phyloP scores from a whole-genome alignment of 1,140 invertebrate species.

The Temnothorax longispinosus region DNA sequence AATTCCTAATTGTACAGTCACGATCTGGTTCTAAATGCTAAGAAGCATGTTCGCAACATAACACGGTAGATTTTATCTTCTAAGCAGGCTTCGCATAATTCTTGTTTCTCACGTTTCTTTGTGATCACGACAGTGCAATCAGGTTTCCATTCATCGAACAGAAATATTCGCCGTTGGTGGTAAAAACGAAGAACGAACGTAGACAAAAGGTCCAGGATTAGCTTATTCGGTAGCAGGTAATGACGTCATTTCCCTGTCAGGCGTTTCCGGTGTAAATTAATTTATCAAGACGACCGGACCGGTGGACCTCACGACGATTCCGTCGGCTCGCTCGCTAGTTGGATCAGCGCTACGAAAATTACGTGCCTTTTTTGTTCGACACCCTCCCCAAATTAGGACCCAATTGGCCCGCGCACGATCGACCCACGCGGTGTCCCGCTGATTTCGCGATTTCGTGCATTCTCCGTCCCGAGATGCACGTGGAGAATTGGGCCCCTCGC shows the following conservation, averaged over 20 bases:
- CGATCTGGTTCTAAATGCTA: not conserved
- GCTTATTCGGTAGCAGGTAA: constrained; percentile 75
- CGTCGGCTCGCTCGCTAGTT: constrained; percentile 40
- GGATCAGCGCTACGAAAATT: constrained; percentile 70
- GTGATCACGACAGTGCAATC: not conserved
- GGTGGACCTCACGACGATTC: constrained; percentile 21
- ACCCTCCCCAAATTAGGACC: constrained; percentile 72
- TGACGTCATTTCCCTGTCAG: constrained; percentile 81
- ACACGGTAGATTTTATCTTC: not conserved
- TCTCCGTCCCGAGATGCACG: constrained; percentile 37
- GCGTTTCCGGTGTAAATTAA: constrained; percentile 82
- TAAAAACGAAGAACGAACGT: constrained; percentile 32
- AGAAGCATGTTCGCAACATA: not conserved
- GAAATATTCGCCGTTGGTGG: constrained; percentile 13
- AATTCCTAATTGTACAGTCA: not conserved
- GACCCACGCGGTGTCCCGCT: constrained; percentile 68
- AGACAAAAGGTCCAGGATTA: constrained; percentile 26
- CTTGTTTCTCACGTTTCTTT: not conserved
- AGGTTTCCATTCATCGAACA: constrained; percentile 46
- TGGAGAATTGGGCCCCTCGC: constrained; percentile 66
- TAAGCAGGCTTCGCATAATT: not conserved
- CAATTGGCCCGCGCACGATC: constrained; percentile 73
- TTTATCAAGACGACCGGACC: constrained; percentile 77
- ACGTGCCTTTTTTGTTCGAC: constrained; percentile 70
- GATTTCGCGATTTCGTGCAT: constrained; percentile 65